phyloP scores from a whole-genome alignment of 2,113 vertebrate genomes.

The Morphnarchus princeps region DNA sequence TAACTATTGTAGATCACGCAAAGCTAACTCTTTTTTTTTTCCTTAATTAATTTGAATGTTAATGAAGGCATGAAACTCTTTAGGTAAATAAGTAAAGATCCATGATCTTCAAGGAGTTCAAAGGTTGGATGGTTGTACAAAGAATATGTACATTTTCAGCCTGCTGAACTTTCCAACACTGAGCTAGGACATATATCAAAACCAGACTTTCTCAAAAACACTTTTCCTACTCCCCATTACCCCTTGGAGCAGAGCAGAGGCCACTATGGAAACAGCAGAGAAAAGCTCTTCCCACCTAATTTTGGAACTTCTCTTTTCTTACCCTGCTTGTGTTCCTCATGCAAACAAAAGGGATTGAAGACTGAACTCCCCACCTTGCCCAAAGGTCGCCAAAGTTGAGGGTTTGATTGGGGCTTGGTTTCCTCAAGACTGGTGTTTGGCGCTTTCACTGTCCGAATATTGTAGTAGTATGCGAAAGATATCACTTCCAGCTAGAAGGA shows the following conservation, averaged over 20 bases:
- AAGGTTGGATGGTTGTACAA: not conserved
- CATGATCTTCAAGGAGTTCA: not conserved
- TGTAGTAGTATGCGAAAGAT: not conserved
- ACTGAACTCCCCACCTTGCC: not conserved
- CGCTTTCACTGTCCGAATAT: not conserved
- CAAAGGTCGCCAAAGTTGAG: not conserved
- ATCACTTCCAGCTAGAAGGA: not conserved
- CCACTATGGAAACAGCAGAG: not conserved
- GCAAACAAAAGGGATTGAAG: not conserved
- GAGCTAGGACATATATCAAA: not conserved
- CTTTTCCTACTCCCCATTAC: not conserved
- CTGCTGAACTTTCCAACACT: not conserved
- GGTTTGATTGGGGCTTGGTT: not conserved
- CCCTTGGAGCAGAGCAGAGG: not conserved
- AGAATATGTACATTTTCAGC: not conserved
- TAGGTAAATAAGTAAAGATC: not conserved
- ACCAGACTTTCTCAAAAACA: not conserved
- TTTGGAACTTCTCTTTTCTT: conserved; percentile 28
- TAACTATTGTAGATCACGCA: not conserved
- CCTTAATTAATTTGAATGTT: not conserved
- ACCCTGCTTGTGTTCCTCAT: not conserved
- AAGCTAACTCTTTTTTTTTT: not conserved
- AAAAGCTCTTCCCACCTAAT: not conserved
- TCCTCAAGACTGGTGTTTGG: not conserved
- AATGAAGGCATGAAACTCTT: not conserved